phyloP scores from a whole-genome alignment of 2,797 vertebrate genomes.

The Falco berigora region DNA sequence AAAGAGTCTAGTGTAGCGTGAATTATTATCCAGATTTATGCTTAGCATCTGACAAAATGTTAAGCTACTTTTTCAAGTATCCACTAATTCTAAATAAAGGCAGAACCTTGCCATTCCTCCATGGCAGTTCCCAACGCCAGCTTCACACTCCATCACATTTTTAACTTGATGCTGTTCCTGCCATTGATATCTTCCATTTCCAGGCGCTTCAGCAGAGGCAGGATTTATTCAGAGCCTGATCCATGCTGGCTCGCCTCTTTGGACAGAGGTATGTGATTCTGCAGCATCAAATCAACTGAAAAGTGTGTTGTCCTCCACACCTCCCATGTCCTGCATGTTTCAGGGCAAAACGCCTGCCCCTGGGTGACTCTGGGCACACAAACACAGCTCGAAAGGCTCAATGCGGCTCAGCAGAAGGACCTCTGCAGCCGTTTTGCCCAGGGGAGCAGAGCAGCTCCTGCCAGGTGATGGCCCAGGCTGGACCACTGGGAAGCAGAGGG shows the following conservation, averaged over 20 bases:
- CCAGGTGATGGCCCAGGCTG: accelerated
- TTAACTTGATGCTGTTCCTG: neutral
- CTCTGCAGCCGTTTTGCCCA: neutral
- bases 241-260: neutral
- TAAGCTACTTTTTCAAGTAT: conserved; percentile 36
- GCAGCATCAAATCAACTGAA: neutral
- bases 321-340: neutral
- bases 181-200: neutral
- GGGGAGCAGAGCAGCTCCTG: neutral
- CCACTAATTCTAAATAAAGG: conserved; percentile 29
- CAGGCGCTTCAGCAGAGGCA: neutral
- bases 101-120: neutral
- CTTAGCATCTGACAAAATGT: conserved; percentile 23
- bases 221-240: neutral
- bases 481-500: accelerated
- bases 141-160: neutral
- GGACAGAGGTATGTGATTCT: neutral
- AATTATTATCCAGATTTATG: conserved; percentile 62
- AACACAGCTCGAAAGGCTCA: neutral
- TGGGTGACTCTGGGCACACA: neutral
- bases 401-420: neutral
- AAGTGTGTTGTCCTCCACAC: neutral
- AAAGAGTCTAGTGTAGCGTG: conserved; percentile 31
- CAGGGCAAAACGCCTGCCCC: neutral
- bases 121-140: neutral